Conservation (phyloP, 2,797 vertebrate species). For the Phalanger gymnotis region DNA sequence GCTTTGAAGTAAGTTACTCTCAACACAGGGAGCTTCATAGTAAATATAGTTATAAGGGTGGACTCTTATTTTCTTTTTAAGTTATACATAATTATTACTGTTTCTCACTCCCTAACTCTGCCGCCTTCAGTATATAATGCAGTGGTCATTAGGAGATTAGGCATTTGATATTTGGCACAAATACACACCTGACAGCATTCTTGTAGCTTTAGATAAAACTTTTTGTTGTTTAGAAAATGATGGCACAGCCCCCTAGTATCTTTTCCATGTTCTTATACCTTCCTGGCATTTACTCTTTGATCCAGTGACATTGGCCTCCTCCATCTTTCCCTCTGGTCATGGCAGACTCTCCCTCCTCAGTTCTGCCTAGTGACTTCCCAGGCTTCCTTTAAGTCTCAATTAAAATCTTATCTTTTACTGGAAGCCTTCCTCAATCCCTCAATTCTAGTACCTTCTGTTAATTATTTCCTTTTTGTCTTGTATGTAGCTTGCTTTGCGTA, state of each 20-base stretch:
- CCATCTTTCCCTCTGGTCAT: background rate
- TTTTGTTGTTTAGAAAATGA: background rate
- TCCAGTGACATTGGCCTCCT: background rate
- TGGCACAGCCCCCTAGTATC: background rate
- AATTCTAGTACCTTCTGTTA: background rate
- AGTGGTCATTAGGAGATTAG: background rate
- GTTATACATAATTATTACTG: background rate
- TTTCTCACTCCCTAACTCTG: background rate
- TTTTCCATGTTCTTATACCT: background rate
- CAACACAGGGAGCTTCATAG: background rate
- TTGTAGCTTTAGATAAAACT: background rate
- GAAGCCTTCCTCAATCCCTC: background rate
- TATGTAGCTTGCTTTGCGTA: background rate
- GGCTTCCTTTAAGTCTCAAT: background rate
- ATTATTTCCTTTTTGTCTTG: background rate
- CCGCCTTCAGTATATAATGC: background rate
- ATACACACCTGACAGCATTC: background rate
- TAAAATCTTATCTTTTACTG: background rate
- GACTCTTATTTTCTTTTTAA: background rate
- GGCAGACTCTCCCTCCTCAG: too few relatives aligned
- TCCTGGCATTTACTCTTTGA: background rate
- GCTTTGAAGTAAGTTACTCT: background rate
- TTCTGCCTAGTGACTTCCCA: background rate
- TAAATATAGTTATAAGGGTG: background rate
- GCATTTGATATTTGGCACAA: background rate